These are phyloP conservation scores for Scolopax bukidnonensis DNA, from an alignment of 2,797 vertebrate species.

Conservation along the genomic window DNA sequence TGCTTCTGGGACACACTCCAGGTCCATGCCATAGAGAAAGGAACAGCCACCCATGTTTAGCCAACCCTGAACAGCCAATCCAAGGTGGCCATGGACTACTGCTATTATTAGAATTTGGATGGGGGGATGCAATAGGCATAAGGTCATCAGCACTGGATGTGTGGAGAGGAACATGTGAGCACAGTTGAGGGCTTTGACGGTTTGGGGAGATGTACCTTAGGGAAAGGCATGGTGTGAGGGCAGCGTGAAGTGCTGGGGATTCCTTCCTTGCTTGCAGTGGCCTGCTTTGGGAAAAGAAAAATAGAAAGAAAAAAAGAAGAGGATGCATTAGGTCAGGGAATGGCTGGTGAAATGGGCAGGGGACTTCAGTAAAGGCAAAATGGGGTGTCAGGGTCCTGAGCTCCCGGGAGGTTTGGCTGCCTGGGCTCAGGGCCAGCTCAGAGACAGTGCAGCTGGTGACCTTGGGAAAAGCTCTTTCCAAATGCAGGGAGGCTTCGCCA, in stretches of 20 bases:
- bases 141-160: not conserved
- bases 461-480: not conserved
- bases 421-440: not conserved
- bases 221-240: fast-evolving
- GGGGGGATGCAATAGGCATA: not conserved
- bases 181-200: not conserved
- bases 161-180: not conserved
- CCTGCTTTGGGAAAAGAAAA: not conserved
- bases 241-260: not conserved
- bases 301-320: not conserved
- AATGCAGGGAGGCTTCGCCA: not conserved
- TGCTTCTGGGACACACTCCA: not conserved
- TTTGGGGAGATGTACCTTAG: not conserved
- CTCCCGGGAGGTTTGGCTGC: not conserved
- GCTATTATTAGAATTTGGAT: not conserved
- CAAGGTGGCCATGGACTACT: not conserved
- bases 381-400: not conserved
- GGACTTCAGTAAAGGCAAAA: not conserved
- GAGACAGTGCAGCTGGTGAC: not conserved
- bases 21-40: not conserved
- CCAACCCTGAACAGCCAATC: not conserved
- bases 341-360: not conserved
- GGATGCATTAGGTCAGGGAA: not conserved
- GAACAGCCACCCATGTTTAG: not conserved
- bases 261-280: not conserved